Percentiles rank a stretch among this genome's conserved stretches.
phyloP scores from a whole-genome alignment of 2,113 vertebrate genomes.

The Cololabis saira region DNA sequence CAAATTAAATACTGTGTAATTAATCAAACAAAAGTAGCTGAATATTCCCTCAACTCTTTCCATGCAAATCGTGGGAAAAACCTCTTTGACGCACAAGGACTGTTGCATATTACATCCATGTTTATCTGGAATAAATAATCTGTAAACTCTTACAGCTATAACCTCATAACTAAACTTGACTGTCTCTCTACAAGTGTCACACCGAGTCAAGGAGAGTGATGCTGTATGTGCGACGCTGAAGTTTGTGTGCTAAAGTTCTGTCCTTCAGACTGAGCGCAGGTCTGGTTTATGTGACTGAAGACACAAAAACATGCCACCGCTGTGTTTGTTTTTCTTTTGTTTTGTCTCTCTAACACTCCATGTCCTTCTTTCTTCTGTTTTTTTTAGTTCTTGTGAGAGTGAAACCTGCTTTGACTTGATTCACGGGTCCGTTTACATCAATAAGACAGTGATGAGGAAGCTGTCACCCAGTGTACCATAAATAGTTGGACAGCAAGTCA shows the following conservation, averaged over 20 bases:
- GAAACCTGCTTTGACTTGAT: too few relatives aligned
- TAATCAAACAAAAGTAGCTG: conserved; percentile 26
- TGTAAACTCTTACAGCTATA: too few relatives aligned
- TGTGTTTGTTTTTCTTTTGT: too few relatives aligned
- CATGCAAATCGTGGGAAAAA: conserved; percentile 13
- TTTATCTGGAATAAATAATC: conserved; percentile 29
- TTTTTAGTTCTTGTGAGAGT: too few relatives aligned
- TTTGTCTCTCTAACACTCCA: too few relatives aligned
- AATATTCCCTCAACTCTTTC: conserved; percentile 11
- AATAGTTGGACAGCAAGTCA: too few relatives aligned
- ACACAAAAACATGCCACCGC: conserved; percentile 21
- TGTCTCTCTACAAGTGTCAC: conserved; percentile 39
- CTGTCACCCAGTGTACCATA: too few relatives aligned
- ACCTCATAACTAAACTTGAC: not conserved
- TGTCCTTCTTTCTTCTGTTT: too few relatives aligned
- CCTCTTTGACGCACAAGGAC: not conserved
- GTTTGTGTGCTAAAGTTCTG: conserved; percentile 18
- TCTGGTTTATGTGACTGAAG: conserved; percentile 42
- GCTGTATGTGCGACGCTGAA: too few relatives aligned
- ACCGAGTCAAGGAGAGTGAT: not conserved
- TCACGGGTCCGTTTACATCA: too few relatives aligned
- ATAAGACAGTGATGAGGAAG: too few relatives aligned
- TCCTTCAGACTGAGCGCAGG: conserved; percentile 42
- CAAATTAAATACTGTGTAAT: not conserved
- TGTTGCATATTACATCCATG: conserved; percentile 21